Base-by-base conservation (phyloP, 2,797 vertebrate species). In the Premnoplex brunnescens region DNA sequence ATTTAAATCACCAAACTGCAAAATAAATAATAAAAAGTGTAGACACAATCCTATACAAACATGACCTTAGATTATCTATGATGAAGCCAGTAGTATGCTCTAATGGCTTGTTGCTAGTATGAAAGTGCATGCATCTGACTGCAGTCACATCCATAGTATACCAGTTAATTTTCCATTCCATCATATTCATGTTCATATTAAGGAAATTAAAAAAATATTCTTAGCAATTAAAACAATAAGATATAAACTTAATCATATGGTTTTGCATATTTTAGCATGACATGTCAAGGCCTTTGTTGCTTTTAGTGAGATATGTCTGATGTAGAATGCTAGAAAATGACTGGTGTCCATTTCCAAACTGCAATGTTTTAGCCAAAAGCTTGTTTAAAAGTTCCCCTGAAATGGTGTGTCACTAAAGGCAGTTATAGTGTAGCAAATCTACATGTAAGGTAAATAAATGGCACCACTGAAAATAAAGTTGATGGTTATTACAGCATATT, bases 1-100 rank as follows among this genome's bases (percentile, higher is more conserved):
- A 97, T 98, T 98, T 97, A 98, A 96, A 96, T 98, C 98, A 91
- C 98, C 98, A 97, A 98, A 98, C 98, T 98, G 97, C 44, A 97
- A 96, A 96, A 94, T 44, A 85, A 88, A 97, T 64, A 97, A 96
- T 10, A 94, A 95, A 76, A 85, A 91, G 85, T 66, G 43, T 60
- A 76, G 85, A 48, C 34, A 51, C 37, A 67, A 48, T 84, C 52
- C 37, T 75, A 75, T 59, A 71, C 36, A 93, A 80, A 80, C 48
- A 84, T 66, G 63, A 75, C 46, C 52, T 69, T 87, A 91, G 62
- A 63, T 78, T 83, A 86, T 69, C 79, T 80, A 51, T 79, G 26
- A 74, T 51, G 81, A 91, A 91, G 52, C 26, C 79, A 84, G 63
- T 64, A 71, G 56, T 79, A 71, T 66, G 58, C 58, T 91, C 68